phyloP scores from a whole-genome alignment of 2,888 invertebrate species.

The Chromoteleia sp. region DNA sequence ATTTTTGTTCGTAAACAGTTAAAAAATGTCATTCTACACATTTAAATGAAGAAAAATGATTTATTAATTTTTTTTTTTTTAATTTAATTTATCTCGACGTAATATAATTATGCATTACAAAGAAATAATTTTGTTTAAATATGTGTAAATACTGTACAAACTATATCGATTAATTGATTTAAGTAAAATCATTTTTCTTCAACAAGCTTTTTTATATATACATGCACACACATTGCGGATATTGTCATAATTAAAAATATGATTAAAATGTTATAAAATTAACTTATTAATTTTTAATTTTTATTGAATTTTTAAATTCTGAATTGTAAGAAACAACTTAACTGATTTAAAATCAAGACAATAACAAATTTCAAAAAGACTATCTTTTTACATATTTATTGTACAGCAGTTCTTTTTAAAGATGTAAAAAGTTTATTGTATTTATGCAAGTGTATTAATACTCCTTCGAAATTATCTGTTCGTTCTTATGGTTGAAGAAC shows the following conservation, averaged over 20 bases:
- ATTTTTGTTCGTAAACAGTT: background rate
- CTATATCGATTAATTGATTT: no score
- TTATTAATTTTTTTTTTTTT: no score
- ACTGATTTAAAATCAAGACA: constrained; percentile 20
- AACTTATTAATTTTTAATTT: no score
- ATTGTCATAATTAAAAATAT: no score
- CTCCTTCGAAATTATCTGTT: no score
- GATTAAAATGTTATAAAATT: background rate
- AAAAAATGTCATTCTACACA: background rate
- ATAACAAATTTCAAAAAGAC: constrained; percentile 15
- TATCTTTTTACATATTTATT: constrained; percentile 11
- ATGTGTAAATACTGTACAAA: constrained; percentile 45
- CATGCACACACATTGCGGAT: no score
- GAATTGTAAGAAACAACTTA: background rate
- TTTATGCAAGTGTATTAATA: background rate
- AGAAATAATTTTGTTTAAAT: background rate
- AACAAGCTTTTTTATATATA: constrained; percentile 1
- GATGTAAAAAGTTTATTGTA: background rate
- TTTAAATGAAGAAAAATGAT: constrained; percentile 1
- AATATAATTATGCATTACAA: no score
- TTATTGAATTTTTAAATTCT: no score
- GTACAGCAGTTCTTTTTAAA: background rate
- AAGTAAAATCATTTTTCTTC: constrained; percentile 12
- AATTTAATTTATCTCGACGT: no score
- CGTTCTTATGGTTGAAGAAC: no score